These are phyloP conservation scores for Simalia tracyae DNA, from an alignment of 2,797 vertebrate genomes.

Conservation along the genomic window DNA sequence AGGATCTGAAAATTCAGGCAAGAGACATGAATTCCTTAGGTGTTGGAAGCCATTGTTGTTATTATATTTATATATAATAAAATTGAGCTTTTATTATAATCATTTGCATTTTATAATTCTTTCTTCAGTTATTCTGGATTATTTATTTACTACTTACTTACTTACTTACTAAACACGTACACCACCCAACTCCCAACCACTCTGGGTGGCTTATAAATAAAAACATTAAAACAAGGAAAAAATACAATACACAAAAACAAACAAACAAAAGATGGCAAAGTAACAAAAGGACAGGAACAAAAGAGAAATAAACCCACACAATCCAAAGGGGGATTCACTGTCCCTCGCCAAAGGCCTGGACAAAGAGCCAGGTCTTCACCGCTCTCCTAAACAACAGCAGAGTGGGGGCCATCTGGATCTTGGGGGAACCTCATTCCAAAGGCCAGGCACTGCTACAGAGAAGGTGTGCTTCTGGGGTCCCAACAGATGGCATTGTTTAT, in stretches of 20 bases:
- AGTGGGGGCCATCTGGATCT: not conserved
- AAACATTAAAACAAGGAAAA: too few species aligned
- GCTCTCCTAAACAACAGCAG: not conserved
- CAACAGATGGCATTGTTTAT: not conserved
- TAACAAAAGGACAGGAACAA: not conserved
- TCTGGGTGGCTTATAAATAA: too few species aligned
- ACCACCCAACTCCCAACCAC: too few species aligned
- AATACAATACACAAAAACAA: too few species aligned
- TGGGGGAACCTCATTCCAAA: not conserved
- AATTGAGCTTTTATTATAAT: not conserved
- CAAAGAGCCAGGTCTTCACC: not conserved
- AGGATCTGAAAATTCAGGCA: not conserved
- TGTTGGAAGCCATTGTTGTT: not conserved
- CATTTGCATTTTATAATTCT: not conserved
- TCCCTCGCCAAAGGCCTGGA: not conserved
- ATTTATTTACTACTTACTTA: too few species aligned
- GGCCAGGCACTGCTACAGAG: not conserved
- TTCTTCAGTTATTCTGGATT: not conserved
- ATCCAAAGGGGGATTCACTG: not conserved
- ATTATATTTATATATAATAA: not conserved
- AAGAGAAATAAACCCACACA: not conserved
- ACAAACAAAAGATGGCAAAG: not conserved
- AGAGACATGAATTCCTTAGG: not conserved
- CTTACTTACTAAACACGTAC: too few species aligned
- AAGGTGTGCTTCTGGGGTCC: not conserved